phyloP scores from a whole-genome alignment of 2,113 vertebrate genomes.

The Phalacrocorax pelagicus region DNA sequence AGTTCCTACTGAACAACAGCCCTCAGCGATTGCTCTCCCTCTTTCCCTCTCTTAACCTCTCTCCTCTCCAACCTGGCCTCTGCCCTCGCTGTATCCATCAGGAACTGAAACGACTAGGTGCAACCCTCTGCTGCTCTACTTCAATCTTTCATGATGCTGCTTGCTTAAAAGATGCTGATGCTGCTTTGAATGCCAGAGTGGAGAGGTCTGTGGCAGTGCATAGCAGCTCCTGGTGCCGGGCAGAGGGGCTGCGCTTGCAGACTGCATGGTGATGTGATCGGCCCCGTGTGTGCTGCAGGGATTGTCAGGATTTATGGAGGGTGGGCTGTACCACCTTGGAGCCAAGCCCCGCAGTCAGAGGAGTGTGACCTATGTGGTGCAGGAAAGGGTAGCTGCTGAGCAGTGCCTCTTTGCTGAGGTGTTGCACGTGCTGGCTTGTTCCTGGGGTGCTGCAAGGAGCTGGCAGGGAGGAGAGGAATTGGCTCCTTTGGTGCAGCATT shows the following conservation, averaged over 20 bases:
- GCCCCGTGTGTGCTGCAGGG: accelerated
- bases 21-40: not conserved
- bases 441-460: not conserved
- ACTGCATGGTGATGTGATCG: accelerated
- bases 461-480: not conserved
- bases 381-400: not conserved
- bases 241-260: not conserved
- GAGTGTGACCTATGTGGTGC: accelerated
- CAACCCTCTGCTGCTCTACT: not conserved
- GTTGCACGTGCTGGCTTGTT: accelerated
- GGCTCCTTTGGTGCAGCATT: not conserved
- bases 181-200: accelerated
- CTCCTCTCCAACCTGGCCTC: not conserved
- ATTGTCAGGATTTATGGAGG: accelerated
- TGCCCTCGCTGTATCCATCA: not conserved
- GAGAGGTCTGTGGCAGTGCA: accelerated
- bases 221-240: not conserved
- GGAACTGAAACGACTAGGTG: accelerated
- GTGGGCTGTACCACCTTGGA: accelerated
- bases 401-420: not conserved
- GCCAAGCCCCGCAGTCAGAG: accelerated
- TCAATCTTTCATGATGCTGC: not conserved
- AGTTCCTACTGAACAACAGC: not conserved
- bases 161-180: conserved; percentile 34
- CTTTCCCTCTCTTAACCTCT: not conserved